Conservation (phyloP, 2,888 invertebrate species). For the Amphipoea oculea region DNA sequence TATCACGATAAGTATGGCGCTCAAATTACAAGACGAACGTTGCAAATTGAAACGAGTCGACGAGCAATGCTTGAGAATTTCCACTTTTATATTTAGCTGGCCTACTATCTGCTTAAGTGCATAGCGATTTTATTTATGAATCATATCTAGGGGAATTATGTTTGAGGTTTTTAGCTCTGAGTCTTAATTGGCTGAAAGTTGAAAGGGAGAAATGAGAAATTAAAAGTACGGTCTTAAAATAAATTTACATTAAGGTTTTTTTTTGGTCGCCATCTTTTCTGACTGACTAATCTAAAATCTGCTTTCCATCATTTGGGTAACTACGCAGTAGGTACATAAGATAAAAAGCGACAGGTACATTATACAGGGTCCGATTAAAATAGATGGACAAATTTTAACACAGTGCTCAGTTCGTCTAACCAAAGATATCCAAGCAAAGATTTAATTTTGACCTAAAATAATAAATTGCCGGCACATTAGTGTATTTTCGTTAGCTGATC, state of each 20-base stretch:
- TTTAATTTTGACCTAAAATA: too few species aligned
- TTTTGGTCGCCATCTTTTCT: background rate
- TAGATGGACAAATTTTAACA: too few species aligned
- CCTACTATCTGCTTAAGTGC: conserved; percentile 42
- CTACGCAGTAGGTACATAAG: too few species aligned
- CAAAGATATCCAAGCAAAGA: too few species aligned
- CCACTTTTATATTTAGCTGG: conserved; percentile 53
- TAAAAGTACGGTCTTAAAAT: background rate
- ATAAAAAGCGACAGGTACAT: too few species aligned
- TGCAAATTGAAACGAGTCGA: conserved; percentile 79
- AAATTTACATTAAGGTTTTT: background rate
- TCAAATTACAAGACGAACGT: conserved; percentile 80
- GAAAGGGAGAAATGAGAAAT: background rate
- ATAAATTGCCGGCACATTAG: too few species aligned
- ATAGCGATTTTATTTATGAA: conserved; percentile 50
- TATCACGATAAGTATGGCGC: conserved; percentile 75
- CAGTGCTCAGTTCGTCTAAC: too few species aligned
- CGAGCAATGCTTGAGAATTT: conserved; percentile 66
- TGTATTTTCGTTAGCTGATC: too few species aligned
- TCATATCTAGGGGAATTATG: conserved; percentile 21
- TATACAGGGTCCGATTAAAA: too few species aligned
- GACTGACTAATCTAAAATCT: background rate
- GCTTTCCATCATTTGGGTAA: background rate
- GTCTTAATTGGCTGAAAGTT: conserved; percentile 14
- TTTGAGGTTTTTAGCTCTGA: background rate